A percentile compares a stretch with the other conserved stretches of the same genome.
phyloP scores from a whole-genome alignment of 1,140 invertebrate species.

The Chlorops oryzae region DNA sequence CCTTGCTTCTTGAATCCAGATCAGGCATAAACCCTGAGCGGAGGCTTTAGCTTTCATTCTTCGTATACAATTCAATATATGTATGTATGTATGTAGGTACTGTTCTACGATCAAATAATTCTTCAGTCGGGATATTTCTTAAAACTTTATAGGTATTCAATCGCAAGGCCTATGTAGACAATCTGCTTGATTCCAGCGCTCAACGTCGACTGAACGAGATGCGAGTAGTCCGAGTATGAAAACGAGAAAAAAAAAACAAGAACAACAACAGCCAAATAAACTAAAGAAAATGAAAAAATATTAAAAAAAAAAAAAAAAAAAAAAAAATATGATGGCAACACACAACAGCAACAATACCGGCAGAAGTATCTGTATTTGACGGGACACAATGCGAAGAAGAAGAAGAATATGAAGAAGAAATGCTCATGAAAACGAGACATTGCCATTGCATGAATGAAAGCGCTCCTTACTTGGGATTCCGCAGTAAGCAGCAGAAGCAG shows the following conservation, averaged over 20 bases:
- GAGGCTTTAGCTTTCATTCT: slow-evolving; percentile 23
- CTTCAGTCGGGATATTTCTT: background rate
- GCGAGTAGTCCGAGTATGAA: no score
- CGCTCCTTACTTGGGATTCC: no score
- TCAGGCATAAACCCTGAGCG: no score
- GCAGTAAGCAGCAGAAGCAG: no score
- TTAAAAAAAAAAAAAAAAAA: background rate
- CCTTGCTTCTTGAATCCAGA: background rate
- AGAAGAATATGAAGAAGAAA: background rate
- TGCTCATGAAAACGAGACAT: slow-evolving; percentile 10
- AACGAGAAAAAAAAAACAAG: background rate
- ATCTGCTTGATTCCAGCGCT: no score
- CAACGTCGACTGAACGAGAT: no score
- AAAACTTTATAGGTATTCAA: background rate
- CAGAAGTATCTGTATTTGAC: background rate
- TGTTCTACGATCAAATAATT: background rate
- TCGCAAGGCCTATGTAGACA: background rate
- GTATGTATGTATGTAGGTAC: background rate
- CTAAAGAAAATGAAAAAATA: background rate
- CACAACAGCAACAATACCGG: background rate
- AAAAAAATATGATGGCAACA: background rate
- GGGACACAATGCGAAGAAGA: background rate
- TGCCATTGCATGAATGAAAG: no score
- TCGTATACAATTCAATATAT: slow-evolving; percentile 6
- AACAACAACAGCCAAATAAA: background rate